Evolutionary conservation across 1,140 invertebrate genomes (phyloP).

Genomic region (Augochlora pura): DNA sequence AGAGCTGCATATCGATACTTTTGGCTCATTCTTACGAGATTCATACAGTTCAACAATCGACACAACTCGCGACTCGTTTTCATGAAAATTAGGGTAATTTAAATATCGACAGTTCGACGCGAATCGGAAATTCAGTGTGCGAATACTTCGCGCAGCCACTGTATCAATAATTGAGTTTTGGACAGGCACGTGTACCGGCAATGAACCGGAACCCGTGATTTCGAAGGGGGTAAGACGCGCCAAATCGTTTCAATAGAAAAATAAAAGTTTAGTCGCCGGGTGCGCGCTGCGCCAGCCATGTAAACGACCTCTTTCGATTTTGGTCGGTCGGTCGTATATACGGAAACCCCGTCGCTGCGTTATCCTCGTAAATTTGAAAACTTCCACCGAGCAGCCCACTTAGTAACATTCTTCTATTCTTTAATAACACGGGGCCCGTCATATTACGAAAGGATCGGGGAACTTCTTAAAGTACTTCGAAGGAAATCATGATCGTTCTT

Average conservation of each 20-base stretch:
- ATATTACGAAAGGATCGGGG: constrained; percentile 37
- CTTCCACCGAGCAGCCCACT: constrained; percentile 20
- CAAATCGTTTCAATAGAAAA: constrained; percentile 36
- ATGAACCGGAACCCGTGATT: neutral
- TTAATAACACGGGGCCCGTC: constrained; percentile 35
- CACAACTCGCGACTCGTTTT: too few relatives aligned
- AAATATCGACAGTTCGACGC: too few relatives aligned
- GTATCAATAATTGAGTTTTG: constrained; percentile 24
- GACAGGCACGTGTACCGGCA: neutral
- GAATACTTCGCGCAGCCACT: too few relatives aligned
- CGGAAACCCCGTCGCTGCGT: neutral
- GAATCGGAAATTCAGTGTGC: too few relatives aligned
- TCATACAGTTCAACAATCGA: too few relatives aligned
- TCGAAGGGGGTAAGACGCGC: neutral
- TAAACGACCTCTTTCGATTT: constrained; percentile 53
- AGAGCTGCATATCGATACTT: too few relatives aligned
- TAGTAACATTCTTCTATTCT: constrained; percentile 44
- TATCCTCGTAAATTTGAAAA: constrained; percentile 49
- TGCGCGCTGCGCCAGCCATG: constrained; percentile 22
- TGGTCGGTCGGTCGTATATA: constrained; percentile 15
- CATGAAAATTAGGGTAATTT: too few relatives aligned
- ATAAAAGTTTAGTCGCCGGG: constrained; percentile 65
- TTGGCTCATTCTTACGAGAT: too few relatives aligned
- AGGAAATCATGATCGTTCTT: constrained; percentile 42
- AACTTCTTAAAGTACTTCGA: constrained; percentile 31